phyloP scores from a whole-genome alignment of 2,888 invertebrate species.

The Sminthurinus aureus region DNA sequence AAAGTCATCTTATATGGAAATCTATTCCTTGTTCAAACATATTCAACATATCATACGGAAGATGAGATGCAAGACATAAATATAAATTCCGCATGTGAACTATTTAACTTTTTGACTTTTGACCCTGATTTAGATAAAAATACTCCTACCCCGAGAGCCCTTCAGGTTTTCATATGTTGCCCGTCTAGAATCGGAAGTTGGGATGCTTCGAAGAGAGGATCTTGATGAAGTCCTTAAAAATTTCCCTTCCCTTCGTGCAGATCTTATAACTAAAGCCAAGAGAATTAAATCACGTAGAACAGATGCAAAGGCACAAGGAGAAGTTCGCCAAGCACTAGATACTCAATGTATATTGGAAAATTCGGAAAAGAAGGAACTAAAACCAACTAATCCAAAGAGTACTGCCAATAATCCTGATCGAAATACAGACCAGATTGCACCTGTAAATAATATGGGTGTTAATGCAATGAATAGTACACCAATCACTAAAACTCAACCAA shows the following conservation, averaged over 20 bases:
- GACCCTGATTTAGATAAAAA: conserved; percentile 46
- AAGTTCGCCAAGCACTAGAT: background rate
- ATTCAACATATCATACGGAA: no score
- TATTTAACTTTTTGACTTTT: background rate
- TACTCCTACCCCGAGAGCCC: conserved; percentile 50
- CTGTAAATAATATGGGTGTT: no score
- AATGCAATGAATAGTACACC: no score
- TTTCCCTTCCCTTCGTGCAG: conserved; percentile 48
- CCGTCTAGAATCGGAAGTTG: conserved; percentile 55
- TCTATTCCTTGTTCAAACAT: no score
- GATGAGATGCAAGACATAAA: no score
- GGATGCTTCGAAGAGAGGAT: conserved; percentile 50
- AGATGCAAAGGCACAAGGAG: background rate
- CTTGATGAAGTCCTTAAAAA: conserved; percentile 50
- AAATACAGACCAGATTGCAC: no score
- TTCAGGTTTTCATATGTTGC: conserved; percentile 57
- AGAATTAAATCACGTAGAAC: conserved; percentile 41
- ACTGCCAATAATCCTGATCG: no score
- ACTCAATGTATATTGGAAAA: background rate
- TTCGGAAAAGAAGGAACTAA: no score
- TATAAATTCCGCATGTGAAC: no score
- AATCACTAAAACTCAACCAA: no score
- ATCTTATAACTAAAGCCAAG: conserved; percentile 46
- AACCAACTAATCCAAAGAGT: no score
- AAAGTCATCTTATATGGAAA: no score